Conservation (phyloP, 2,113 vertebrate genomes). For the Manacus vitellinus region DNA sequence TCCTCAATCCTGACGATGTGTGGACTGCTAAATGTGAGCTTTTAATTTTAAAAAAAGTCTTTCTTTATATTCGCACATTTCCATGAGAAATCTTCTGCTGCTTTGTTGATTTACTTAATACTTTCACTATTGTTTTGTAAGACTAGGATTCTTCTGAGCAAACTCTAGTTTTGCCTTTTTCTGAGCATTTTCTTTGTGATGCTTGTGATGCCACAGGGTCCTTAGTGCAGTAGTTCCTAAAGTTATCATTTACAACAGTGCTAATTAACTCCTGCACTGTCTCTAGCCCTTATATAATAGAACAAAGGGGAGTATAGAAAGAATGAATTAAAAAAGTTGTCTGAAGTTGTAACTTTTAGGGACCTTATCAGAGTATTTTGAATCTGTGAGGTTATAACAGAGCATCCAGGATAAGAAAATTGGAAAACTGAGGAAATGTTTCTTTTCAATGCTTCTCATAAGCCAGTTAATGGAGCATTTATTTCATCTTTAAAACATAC, state of each 20-base stretch:
- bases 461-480: background rate
- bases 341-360: background rate
- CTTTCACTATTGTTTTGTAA: background rate
- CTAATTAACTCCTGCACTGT: background rate
- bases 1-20: background rate
- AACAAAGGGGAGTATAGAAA: background rate
- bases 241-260: background rate
- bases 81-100: background rate
- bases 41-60: background rate
- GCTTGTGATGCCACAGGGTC: background rate
- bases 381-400: background rate
- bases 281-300: background rate
- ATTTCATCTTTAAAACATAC: background rate
- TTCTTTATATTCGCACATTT: background rate
- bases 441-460: background rate
- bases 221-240: background rate
- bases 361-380: background rate
- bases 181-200: background rate
- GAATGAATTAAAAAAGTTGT: background rate
- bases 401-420: background rate
- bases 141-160: background rate
- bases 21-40: background rate
- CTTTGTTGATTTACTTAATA: background rate
- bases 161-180: background rate
- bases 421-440: background rate